phyloP scores from a whole-genome alignment of 1,140 invertebrate species.

The Phthorimaea operculella region DNA sequence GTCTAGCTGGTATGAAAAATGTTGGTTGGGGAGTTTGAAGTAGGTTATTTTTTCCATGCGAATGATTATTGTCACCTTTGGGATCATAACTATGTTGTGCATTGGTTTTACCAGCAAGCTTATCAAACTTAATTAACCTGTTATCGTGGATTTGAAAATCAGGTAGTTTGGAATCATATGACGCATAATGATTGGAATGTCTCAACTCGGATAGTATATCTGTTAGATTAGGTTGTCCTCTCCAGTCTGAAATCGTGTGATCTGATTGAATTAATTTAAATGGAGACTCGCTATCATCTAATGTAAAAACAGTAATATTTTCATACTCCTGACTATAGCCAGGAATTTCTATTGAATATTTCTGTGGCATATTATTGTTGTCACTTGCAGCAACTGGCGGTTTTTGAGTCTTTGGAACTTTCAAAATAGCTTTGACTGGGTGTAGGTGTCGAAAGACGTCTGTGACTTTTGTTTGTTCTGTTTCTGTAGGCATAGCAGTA shows the following conservation, averaged over 20 bases:
- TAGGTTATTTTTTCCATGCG: too few relatives aligned
- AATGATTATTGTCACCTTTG: too few relatives aligned
- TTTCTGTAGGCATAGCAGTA: slow-evolving; percentile 29
- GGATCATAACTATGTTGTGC: too few relatives aligned
- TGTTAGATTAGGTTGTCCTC: background rate
- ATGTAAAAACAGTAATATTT: background rate
- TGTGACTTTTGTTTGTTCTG: slow-evolving; percentile 14
- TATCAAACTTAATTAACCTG: too few relatives aligned
- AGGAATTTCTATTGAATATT: background rate
- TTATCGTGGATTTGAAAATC: background rate
- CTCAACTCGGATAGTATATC: background rate
- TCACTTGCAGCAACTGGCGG: background rate
- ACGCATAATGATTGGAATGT: background rate
- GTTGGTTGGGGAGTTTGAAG: too few relatives aligned
- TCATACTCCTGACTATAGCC: background rate
- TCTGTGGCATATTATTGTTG: background rate
- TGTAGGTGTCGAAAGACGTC: slow-evolving; percentile 33
- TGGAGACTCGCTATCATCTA: background rate
- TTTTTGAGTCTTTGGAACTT: slow-evolving; percentile 25
- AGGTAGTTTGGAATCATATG: background rate
- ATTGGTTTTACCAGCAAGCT: too few relatives aligned
- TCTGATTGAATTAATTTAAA: background rate
- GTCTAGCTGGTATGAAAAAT: too few relatives aligned
- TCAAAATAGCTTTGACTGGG: slow-evolving; percentile 33
- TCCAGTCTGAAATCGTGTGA: background rate